Base-by-base conservation (phyloP, 2,888 invertebrate genomes). In the Nymphalis c-album region DNA sequence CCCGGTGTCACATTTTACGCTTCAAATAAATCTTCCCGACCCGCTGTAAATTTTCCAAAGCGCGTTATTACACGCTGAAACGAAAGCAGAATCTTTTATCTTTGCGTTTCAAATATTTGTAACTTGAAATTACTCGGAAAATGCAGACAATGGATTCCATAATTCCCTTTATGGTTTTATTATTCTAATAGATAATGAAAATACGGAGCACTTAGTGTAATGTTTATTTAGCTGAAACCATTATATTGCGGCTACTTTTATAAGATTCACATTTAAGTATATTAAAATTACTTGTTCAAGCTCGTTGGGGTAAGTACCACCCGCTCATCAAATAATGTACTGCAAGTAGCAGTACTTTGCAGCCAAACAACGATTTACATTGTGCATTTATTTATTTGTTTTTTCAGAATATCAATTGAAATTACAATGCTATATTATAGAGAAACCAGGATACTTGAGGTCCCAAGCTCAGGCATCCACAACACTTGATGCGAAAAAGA, bases 11-110 rank as follows among this genome's bases (percentile, higher is more conserved):
- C 76, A 70, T 70, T 67, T 72, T 74, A 75, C 74, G 79, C 77
- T 55, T 17, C 75, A 78, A 80, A 79, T 83, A 86, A 80, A 81
- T 81, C 80, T 77, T 70, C 48, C 65, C 57, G 62, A 69, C 73
- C 80, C 72, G 80, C 79, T 78, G 79, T 84, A 81, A 84, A 84
- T 85, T 80, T 71, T 73, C 66, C 71, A 70, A 75, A 75, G 72
- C 69, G 73, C 76, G 75, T 77, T 78, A 78, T 77, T 78, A 78
- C 77, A 77, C 76, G 75, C 74, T 74, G 79, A 78, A 79, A 76
- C 76, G 79, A 74, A 77, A 78, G 77, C 76, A 73, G 73, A 77
- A 75, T 75, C 74, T 78, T 78, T 78, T 80, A 78, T 78, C 79
- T 78, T 73, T 71, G 69, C 71, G 74, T 74, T 76, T 74, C 74